Base-by-base conservation (phyloP, 2,888 invertebrate genomes). In the Drosophila cracens region DNA sequence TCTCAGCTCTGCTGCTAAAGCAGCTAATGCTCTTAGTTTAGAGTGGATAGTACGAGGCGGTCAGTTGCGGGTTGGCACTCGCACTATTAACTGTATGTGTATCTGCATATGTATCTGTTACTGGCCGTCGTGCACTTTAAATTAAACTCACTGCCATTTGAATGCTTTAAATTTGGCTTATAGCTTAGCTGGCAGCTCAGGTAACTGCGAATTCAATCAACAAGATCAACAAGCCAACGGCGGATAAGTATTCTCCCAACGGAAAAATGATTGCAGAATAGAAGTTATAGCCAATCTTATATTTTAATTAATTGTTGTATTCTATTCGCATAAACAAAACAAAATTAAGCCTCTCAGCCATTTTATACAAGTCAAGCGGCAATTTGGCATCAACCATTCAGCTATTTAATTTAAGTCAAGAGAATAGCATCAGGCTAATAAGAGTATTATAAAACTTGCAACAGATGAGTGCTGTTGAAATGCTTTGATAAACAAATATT, bases 21-120 rank as follows among this genome's bases (percentile, higher is more conserved):
- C 89, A 74, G 83, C 89, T 86, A 86, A 84, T 86, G 87, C 79
- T 73, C 76, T 79, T 71, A 76, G 62, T n/a, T 31, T 40, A 33
- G 29, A 36, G 29, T n/a, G 40, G n/a, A 29, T 57, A 6, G 53
- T 25, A 52, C 29, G 54, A 46, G n/a, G 53, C 21, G 52, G 40
- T 36, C 16, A 49, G 49, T 61, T 56, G 58, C 63, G 43, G 60
- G 25, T 40, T 58, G 33, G 58, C 40, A 36, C 33, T 52, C 31
- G 21, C 38, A 40, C 11, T 56, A 36, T 27, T n/a, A 27, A n/a
- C 36, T 54, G 36, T 53, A 18, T 11, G 10, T 21, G 11, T 16
- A 43, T 48, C 25, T 49, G n/a, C 2, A 27, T 4, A 18, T 51
- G 40, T 52, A 63, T 59, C 63, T 59, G 66, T 65, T 68, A 54